A percentile compares a stretch with the other conserved stretches of the same genome.
Conservation (phyloP, 2,797 vertebrate species). For the Lindbergichthys nudifrons region DNA sequence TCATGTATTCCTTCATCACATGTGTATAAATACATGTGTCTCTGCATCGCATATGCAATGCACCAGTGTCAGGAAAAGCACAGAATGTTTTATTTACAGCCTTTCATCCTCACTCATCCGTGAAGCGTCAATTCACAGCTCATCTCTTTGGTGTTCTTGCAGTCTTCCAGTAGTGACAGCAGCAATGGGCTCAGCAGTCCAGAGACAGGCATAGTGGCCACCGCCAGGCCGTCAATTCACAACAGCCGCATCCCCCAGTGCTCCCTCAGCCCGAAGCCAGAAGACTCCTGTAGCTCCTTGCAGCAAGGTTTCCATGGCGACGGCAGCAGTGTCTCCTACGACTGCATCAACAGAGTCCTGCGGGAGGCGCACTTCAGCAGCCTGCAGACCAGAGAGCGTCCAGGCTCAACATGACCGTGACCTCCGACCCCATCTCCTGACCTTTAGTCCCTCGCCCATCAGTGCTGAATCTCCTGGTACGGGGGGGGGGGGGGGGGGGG, state of each 20-base stretch:
- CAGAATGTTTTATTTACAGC: conserved; percentile 46
- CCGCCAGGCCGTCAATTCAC: conserved; percentile 78
- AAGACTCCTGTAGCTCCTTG: conserved; percentile 89
- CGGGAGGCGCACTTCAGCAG: conserved; percentile 98
- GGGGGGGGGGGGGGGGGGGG: conserved; percentile 43
- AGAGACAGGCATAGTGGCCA: conserved; percentile 83
- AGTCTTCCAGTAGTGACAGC: conserved; percentile 91
- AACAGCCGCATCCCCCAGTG: conserved; percentile 72
- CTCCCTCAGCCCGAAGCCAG: conserved; percentile 85
- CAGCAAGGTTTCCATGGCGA: conserved; percentile 83
- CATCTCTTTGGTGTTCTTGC: conserved; percentile 46
- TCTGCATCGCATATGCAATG: conserved; percentile 21
- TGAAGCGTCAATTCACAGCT: conserved; percentile 11
- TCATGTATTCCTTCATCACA: neutral
- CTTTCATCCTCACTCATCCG: conserved; percentile 12
- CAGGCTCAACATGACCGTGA: conserved; percentile 87
- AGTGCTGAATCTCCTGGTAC: conserved; percentile 40
- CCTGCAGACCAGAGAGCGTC: conserved; percentile 92
- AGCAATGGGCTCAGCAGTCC: conserved; percentile 92
- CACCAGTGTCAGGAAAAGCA: conserved; percentile 24
- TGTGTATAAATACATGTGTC: conserved; percentile 12
- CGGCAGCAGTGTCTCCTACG: conserved; percentile 88
- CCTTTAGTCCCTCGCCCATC: conserved; percentile 51
- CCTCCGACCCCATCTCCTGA: conserved; percentile 47
- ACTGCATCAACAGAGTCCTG: conserved; percentile 97